Base-by-base conservation (phyloP, 2,888 invertebrate genomes). In the Ellobium chinense region DNA sequence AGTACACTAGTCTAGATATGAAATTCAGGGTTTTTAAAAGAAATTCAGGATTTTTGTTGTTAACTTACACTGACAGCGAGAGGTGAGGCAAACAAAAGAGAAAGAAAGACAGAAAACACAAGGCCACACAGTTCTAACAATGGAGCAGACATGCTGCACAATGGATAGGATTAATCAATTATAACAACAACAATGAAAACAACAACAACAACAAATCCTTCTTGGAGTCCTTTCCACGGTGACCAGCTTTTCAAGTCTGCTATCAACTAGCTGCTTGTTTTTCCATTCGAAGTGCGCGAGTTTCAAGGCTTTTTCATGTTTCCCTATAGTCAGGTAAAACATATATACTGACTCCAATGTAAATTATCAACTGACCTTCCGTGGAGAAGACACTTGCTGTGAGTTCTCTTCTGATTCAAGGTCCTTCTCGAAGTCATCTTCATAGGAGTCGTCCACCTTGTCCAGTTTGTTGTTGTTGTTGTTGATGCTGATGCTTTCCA, bases 361-460 rank as follows among this genome's bases (percentile, higher is more conserved):
- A 14, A 9, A 34, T 4, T 36, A 27, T 2, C 3, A 24, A 34
- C 21, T 76, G 54, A 39, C 72, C 63, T 58, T 72, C 56, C 29
- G 4, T 18, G 60, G 36, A 1, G 68, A 69, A 18, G 70, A 27
- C 21, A 24, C 34, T 39, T 75, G 31, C 62, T 78, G 54, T 4
- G 70, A 75, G 34, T 81, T 73, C 39, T 80, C 82, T 37, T 69
- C 80, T 14, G 85, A 83, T 39, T 86, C 85, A 7, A 87, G 73
- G 62, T 88, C 87, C 75, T 87, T 88, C 37, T 89, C 89, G 78
- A 89, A 86, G 62, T 88, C 88, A 77, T 89, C 88, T 34, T 85
- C 83, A 36, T 88, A 87, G 14, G 39, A 58, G 62, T 76, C 58
- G 31, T 80, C 73, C 27, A 58, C 24, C 21, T 75, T 58, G 60